Percentiles rank a stretch among this genome's conserved stretches.
Conservation (phyloP, 1,140 invertebrate genomes). For the Achatina immaculata region DNA sequence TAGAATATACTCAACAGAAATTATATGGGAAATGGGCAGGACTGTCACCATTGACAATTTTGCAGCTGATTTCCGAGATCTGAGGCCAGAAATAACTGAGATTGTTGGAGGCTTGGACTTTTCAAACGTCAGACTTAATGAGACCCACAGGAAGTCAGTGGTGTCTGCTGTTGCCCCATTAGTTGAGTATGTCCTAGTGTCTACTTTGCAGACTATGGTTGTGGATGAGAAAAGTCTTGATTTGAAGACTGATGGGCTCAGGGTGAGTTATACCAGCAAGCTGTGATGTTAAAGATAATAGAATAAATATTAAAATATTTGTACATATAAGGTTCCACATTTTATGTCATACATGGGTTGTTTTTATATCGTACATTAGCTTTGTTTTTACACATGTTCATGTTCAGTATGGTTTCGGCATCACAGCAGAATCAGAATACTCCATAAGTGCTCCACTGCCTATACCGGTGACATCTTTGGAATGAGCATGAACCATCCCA, state of each 20-base stretch:
- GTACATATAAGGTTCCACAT: too few species aligned
- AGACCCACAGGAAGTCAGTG: slow-evolving; percentile 41
- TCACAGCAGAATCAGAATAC: too few species aligned
- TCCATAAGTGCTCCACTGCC: too few species aligned
- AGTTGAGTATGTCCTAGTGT: slow-evolving; percentile 46
- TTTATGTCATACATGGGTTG: too few species aligned
- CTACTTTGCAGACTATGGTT: slow-evolving; percentile 45
- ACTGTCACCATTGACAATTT: slow-evolving; percentile 30
- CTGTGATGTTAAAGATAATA: too few species aligned
- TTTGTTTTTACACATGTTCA: too few species aligned
- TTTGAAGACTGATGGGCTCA: slow-evolving; percentile 41
- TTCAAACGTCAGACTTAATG: neutral
- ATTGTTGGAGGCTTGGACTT: slow-evolving; percentile 23
- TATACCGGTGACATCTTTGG: too few species aligned
- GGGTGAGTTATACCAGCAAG: slow-evolving; percentile 17
- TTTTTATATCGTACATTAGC: too few species aligned
- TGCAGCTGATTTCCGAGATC: slow-evolving; percentile 26
- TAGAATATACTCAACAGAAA: neutral
- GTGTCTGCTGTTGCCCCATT: slow-evolving; percentile 40
- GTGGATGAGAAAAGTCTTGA: slow-evolving; percentile 40
- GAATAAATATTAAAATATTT: too few species aligned
- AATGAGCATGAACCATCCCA: too few species aligned
- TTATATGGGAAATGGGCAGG: slow-evolving; percentile 23
- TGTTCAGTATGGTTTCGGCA: too few species aligned
- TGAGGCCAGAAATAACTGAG: slow-evolving; percentile 20